Base-by-base conservation (phyloP, 2,113 vertebrate species). In the Dolichotis patagonum region DNA sequence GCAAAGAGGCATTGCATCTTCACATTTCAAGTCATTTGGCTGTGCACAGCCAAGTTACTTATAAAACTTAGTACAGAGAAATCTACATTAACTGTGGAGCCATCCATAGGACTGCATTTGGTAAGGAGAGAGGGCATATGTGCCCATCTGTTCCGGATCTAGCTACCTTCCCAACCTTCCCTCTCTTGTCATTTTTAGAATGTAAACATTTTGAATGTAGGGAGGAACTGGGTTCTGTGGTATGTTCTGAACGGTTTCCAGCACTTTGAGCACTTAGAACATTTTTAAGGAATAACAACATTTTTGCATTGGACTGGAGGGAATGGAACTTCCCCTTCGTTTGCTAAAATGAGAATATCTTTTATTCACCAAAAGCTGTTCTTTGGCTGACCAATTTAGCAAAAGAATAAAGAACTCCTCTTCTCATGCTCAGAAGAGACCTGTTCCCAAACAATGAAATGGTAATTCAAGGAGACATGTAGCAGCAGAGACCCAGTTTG, bases 321-420 rank as follows among this genome's bases (percentile, higher is more conserved):
- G 97, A 98, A 96, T 96, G 97, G 98, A 98, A 98, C 97, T 98
- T 98, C 97, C 97, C 98, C 98, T 98, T 97, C 98, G 95, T 96
- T 97, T 98, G 94, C 98, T 98, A 98, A 98, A 98, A 98, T 97
- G 97, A 98, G 98, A 98, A 98, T 97, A 98, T 98, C 98, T 98
- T 98, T 98, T 98, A 98, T 98, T 98, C 98, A 98, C 98, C 97
- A 97, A 97, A 98, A 98, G 98, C 98, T 98, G 98, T 98, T 98
- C 98, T 97, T 98, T 97, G 97, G 97, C 97, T 98, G 98, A 98
- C 98, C 98, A 98, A 98, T 97, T 98, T 98, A 98, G 98, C 90
- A 98, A 98, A 98, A 97, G 97, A 97, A 98, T 97, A 98, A 98
- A 97, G 96, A 97, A 97, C 96, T 97, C 95, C 90, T 96, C 91